Evolutionary conservation across 2,888 invertebrate species (phyloP).

Genomic region (Campopleginae sp.): DNA sequence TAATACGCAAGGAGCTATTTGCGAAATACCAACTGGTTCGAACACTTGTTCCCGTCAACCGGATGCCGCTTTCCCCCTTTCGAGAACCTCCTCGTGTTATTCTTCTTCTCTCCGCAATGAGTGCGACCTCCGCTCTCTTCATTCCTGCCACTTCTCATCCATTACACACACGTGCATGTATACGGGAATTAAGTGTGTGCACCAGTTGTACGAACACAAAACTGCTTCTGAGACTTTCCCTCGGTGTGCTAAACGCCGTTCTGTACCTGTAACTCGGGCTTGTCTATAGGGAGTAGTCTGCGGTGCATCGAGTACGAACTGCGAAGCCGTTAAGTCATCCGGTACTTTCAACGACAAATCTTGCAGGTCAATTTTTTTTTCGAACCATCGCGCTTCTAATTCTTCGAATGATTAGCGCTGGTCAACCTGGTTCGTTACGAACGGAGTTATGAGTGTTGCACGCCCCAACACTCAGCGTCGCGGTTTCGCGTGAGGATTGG

Average conservation of each 20-base stretch:
- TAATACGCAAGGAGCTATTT: not conserved
- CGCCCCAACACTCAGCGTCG: not conserved
- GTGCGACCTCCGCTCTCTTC: constrained; percentile 29
- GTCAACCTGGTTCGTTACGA: not conserved
- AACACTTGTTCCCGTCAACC: constrained; percentile 75
- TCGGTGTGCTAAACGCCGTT: constrained; percentile 53
- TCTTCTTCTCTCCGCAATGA: constrained; percentile 28
- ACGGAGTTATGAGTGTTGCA: not conserved
- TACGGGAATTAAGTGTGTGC: not conserved
- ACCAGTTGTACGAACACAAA: constrained; percentile 28
- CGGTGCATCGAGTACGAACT: not conserved
- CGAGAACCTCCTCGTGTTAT: constrained; percentile 4
- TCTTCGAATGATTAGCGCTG: not conserved
- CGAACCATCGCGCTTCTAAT: not conserved
- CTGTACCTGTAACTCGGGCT: constrained; percentile 49
- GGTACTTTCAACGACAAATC: not conserved
- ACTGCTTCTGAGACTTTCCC: constrained; percentile 59
- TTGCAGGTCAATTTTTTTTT: not conserved
- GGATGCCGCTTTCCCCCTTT: constrained; percentile 72
- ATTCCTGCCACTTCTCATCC: constrained; percentile 35
- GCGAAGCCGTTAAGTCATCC: not conserved
- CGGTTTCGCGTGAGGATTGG: not conserved
- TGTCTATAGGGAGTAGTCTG: constrained; percentile 19
- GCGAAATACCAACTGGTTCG: constrained; percentile 60
- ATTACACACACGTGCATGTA: constrained; percentile 21